Evolutionary conservation across 1,140 invertebrate species (phyloP).

Genomic region (Leptinotarsa texana): DNA sequence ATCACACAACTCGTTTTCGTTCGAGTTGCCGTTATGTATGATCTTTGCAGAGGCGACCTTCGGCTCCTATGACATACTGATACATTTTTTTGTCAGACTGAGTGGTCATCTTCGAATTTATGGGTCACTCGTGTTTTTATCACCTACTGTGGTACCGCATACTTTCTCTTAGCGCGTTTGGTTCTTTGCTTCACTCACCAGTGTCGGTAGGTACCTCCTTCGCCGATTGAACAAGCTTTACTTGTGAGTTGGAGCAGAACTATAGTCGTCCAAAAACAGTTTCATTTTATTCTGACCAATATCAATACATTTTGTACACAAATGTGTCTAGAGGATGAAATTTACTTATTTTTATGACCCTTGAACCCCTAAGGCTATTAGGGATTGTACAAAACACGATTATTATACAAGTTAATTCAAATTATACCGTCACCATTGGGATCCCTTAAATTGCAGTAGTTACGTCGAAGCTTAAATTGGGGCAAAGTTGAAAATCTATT

Average conservation of each 20-base stretch:
- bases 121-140: background rate
- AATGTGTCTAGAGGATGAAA: no score
- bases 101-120: background rate
- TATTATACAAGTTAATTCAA: no score
- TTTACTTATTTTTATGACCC: no score
- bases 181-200: background rate
- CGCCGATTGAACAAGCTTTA: background rate
- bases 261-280: background rate
- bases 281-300: no score
- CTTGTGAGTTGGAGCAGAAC: background rate
- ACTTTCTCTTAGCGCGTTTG: slow-evolving; percentile 6
- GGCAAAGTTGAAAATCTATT: no score
- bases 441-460: no score
- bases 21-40: background rate
- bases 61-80: slow-evolving; percentile 12
- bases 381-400: no score
- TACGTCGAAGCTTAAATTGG: no score
- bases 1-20: background rate
- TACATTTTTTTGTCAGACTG: slow-evolving; percentile 9
- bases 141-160: background rate
- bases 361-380: no score
- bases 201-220: background rate
- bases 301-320: no score
- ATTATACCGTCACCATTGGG: no score
- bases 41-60: background rate